Evolutionary conservation across 2,888 invertebrate species (phyloP).

Genomic region (Diplolepis rosae): DNA sequence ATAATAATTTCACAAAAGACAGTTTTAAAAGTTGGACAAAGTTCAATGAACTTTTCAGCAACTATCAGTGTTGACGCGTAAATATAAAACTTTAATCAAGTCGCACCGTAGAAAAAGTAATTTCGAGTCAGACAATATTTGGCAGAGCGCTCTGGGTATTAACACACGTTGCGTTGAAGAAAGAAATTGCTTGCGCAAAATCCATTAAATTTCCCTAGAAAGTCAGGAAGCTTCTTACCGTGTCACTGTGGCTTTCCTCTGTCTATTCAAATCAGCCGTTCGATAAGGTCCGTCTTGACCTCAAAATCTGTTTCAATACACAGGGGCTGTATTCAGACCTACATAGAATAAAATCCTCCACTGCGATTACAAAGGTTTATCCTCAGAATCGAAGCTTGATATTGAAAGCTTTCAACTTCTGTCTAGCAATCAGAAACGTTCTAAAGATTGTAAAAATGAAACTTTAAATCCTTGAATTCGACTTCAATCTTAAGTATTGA

Average conservation of each 20-base stretch:
- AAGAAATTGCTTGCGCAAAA: constrained; percentile 19
- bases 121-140: constrained; percentile 14
- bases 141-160: neutral
- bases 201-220: neutral
- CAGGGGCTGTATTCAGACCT: neutral
- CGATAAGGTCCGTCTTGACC: constrained; percentile 43
- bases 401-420: neutral
- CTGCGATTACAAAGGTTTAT: constrained; percentile 6
- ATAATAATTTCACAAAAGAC: too few species aligned
- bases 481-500: neutral
- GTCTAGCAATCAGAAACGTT: neutral
- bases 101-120: neutral
- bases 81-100: constrained; percentile 5
- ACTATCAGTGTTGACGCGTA: neutral
- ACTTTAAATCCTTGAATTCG: constrained; percentile 1
- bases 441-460: neutral
- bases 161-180: neutral
- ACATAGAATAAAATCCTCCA: neutral
- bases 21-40: neutral
- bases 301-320: constrained; percentile 41
- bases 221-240: neutral
- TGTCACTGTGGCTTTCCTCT: constrained; percentile 23
- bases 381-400: neutral
- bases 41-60: neutral
- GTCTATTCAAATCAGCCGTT: constrained; percentile 41